These are phyloP conservation scores for Ciconia boyciana DNA, from an alignment of 2,113 vertebrate genomes.

Conservation along the genomic window DNA sequence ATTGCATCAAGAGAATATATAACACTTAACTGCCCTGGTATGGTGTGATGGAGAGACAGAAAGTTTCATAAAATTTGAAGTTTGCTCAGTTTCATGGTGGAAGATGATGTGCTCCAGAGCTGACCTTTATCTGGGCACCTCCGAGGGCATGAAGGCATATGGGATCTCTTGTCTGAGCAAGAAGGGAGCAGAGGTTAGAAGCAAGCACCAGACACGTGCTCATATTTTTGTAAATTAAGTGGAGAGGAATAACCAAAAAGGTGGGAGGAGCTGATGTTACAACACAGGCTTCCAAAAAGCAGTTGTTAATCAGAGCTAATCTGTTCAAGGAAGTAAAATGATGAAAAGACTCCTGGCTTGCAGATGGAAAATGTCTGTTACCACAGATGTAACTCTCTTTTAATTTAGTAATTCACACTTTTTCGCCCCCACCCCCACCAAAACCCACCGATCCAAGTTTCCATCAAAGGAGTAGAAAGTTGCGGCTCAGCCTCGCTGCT, in stretches of 20 bases:
- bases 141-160: fast-evolving
- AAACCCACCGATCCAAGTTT: not conserved
- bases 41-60: not conserved
- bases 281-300: not conserved
- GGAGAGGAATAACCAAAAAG: not conserved
- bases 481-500: not conserved
- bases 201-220: not conserved
- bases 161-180: not conserved
- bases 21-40: not conserved
- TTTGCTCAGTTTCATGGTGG: not conserved
- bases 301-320: not conserved
- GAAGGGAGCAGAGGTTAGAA: not conserved
- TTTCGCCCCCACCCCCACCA: not conserved
- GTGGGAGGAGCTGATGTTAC: not conserved
- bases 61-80: not conserved
- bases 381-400: not conserved
- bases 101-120: not conserved
- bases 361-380: not conserved
- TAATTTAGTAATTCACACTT: not conserved
- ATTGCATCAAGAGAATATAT: not conserved
- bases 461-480: not conserved
- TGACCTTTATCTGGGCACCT: not conserved
- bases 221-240: not conserved
- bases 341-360: not conserved
- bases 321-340: not conserved